A percentile compares a stretch with the other conserved stretches of the same genome.
These are phyloP conservation scores for Holacanthus passer DNA, from an alignment of 2,113 vertebrate species.

Conservation along the genomic window DNA sequence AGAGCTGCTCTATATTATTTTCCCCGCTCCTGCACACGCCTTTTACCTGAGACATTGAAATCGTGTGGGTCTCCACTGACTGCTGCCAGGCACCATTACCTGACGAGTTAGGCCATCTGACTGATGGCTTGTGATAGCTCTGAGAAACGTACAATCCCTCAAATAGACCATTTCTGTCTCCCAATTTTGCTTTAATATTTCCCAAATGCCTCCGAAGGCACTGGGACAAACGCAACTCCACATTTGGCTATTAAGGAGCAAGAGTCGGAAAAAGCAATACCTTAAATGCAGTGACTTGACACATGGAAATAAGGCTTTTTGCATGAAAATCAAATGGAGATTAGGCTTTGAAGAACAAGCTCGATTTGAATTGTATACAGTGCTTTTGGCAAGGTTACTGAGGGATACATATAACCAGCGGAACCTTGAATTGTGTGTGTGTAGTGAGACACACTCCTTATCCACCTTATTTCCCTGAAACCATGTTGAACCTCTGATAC, in stretches of 20 bases:
- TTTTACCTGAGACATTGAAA: conserved; percentile 51
- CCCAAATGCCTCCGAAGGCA: conserved; percentile 58
- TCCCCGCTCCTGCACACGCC: neutral
- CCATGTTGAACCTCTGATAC: conserved; percentile 10
- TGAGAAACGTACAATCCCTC: conserved; percentile 69
- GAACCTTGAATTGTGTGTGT: conserved; percentile 10
- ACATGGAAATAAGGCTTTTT: conserved; percentile 69
- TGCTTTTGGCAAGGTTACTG: conserved; percentile 54
- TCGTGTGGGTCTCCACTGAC: conserved; percentile 48
- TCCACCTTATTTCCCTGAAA: conserved; percentile 22
- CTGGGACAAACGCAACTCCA: conserved; percentile 34
- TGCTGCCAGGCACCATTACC: conserved; percentile 71
- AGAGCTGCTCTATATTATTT: conserved; percentile 30
- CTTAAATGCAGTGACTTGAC: conserved; percentile 62
- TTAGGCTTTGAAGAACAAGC: conserved; percentile 47
- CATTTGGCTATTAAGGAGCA: conserved; percentile 29
- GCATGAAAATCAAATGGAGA: conserved; percentile 72
- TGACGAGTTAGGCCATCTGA: conserved; percentile 65
- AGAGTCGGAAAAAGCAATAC: conserved; percentile 54
- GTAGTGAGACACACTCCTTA: conserved; percentile 8
- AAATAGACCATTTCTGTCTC: conserved; percentile 78
- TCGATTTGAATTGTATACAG: conserved; percentile 56
- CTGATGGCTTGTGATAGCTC: conserved; percentile 77
- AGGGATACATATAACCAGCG: conserved; percentile 19
- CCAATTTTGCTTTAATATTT: conserved; percentile 75